These are phyloP conservation scores for Dasysyrphus albostriatus DNA, from an alignment of 2,888 invertebrate genomes.

Conservation along the genomic window DNA sequence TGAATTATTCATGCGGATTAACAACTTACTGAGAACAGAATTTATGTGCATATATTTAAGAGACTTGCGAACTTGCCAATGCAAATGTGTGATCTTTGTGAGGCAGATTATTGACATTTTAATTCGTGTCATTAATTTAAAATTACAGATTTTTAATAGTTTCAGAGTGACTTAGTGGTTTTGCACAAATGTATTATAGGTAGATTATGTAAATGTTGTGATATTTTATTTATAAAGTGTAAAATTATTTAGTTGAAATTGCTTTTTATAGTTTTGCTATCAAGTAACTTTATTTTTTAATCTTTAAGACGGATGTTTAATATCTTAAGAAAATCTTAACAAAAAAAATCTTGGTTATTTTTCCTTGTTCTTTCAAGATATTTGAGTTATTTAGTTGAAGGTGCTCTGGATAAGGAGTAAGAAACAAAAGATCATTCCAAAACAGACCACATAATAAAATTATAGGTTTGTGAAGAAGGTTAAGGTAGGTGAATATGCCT, in stretches of 20 bases:
- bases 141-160: background rate
- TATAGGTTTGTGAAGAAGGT: too few species aligned
- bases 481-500: too few species aligned
- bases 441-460: too few species aligned
- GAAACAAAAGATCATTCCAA: too few species aligned
- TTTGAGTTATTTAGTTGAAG: too few species aligned
- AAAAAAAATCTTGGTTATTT: too few species aligned
- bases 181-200: background rate
- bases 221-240: background rate
- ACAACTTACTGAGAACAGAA: background rate
- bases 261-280: background rate
- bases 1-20: constrained; percentile 21
- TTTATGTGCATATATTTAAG: background rate
- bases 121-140: constrained; percentile 7
- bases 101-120: constrained; percentile 5
- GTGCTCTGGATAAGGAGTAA: too few species aligned
- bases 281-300: too few species aligned
- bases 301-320: too few species aligned
- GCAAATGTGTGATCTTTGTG: constrained; percentile 13
- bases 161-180: background rate
- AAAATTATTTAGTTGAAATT: background rate
- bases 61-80: constrained; percentile 2
- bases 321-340: too few species aligned
- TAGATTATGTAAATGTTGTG: constrained; percentile 4
- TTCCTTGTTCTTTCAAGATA: too few species aligned